A percentile compares a stretch with the other conserved stretches of the same genome.
phyloP scores from a whole-genome alignment of 2,797 vertebrate genomes.

The Sarcophilus harrisii region DNA sequence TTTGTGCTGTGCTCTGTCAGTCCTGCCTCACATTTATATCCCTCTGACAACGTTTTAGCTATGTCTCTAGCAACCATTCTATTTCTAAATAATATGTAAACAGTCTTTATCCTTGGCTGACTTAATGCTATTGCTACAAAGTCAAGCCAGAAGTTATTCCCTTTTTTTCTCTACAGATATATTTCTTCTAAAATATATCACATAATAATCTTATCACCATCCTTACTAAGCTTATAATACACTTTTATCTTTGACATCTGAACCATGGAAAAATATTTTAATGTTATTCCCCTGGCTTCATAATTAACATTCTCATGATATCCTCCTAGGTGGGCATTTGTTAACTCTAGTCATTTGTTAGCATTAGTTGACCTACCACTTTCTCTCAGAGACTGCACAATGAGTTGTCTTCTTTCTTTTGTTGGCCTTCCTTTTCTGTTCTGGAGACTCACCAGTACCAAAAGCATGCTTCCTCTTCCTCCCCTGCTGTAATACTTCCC shows the following conservation, averaged over 20 bases:
- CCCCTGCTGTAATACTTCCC: not conserved
- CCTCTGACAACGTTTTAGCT: conserved; percentile 7
- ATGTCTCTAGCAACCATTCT: not conserved
- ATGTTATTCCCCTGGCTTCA: not conserved
- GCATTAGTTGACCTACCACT: not conserved
- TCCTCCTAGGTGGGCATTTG: not conserved
- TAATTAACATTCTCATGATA: not conserved
- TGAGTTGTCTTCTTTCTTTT: conserved; percentile 37
- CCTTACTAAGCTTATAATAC: conserved; percentile 17
- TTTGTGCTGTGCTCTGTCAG: conserved; percentile 3
- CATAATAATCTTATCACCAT: conserved; percentile 22
- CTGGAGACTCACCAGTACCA: not conserved
- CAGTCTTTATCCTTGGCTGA: conserved; percentile 7
- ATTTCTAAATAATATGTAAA: not conserved
- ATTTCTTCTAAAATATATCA: not conserved
- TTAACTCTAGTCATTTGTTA: not conserved
- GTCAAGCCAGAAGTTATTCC: conserved; percentile 15
- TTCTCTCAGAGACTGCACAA: not conserved
- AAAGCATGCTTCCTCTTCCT: not conserved
- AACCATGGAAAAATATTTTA: conserved; percentile 26
- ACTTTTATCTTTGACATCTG: not conserved
- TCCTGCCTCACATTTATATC: not conserved
- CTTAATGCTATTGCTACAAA: conserved; percentile 20
- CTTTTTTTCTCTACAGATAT: not conserved
- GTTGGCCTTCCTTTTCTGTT: conserved; percentile 9